Percentiles rank a stretch among this genome's conserved stretches.
Conservation (phyloP, 2,797 vertebrate species). For the Scolopax bukidnonensis region DNA sequence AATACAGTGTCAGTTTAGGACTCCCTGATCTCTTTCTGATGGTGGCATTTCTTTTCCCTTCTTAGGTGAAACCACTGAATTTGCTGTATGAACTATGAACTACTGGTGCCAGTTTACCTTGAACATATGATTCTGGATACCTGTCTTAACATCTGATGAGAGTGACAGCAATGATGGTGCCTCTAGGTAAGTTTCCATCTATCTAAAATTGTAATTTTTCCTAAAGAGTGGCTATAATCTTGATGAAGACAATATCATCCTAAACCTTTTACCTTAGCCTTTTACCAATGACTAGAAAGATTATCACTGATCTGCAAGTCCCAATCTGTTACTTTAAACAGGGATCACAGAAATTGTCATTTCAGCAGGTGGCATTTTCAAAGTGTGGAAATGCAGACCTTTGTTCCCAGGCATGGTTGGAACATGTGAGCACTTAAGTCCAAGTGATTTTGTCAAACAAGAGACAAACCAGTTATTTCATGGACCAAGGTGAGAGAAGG, state of each 20-base stretch:
- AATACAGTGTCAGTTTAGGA: accelerated
- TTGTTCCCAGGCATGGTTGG: accelerated
- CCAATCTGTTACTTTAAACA: not conserved
- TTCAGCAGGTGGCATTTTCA: not conserved
- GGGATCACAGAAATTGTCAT: accelerated
- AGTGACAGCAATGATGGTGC: not conserved
- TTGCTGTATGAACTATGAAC: not conserved
- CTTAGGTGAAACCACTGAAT: not conserved
- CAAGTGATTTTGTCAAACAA: not conserved
- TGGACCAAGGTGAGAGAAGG: not conserved
- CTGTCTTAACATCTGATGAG: not conserved
- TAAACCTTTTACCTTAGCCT: not conserved
- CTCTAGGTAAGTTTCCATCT: not conserved
- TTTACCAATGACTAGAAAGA: not conserved
- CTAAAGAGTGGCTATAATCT: not conserved
- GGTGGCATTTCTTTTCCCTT: not conserved
- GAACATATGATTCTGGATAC: not conserved
- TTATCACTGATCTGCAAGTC: not conserved
- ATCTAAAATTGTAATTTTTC: not conserved
- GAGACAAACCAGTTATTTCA: not conserved
- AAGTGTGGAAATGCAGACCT: not conserved
- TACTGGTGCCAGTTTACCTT: not conserved
- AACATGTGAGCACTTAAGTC: not conserved
- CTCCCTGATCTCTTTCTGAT: not conserved
- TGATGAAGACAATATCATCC: not conserved